Conservation (phyloP, 1,140 invertebrate species). For the Panagrolaimus sp. region DNA sequence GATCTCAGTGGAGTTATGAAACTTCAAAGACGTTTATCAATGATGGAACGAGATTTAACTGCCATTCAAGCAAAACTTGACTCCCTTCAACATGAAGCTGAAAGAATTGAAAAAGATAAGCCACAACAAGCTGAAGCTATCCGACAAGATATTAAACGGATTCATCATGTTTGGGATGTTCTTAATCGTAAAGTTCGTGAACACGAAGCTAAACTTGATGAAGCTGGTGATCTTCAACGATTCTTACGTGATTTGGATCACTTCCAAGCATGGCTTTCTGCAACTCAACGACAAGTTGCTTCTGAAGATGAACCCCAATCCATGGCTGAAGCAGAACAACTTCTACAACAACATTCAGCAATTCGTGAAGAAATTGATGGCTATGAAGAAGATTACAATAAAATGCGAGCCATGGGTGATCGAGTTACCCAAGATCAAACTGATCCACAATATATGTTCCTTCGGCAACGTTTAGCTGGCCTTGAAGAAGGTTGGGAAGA, state of each 20-base stretch:
- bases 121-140: constrained; percentile 91
- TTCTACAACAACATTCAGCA: constrained; percentile 87
- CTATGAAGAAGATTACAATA: constrained; percentile 82
- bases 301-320: constrained; percentile 95
- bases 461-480: constrained; percentile 75
- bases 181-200: constrained; percentile 87
- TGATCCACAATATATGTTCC: constrained; percentile 69
- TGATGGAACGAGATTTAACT: constrained; percentile 95
- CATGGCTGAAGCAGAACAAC: constrained; percentile 88
- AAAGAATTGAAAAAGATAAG: constrained; percentile 81
- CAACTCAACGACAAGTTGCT: constrained; percentile 81
- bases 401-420: constrained; percentile 99
- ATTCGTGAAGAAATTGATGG: constrained; percentile 98
- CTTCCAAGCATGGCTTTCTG: constrained; percentile 97
- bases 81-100: constrained; percentile 83
- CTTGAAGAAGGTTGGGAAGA: constrained; percentile 97
- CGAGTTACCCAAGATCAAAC: constrained; percentile 75
- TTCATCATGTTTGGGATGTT: constrained; percentile 80
- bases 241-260: constrained; percentile 97
- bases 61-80: constrained; percentile 95
- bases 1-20: constrained; percentile 71
- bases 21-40: constrained; percentile 78
- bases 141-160: constrained; percentile 80
- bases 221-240: constrained; percentile 92
- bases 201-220: constrained; percentile 92